These are phyloP conservation scores for Drosophila demipolita DNA, from an alignment of 2,888 invertebrate genomes.

Conservation along the genomic window DNA sequence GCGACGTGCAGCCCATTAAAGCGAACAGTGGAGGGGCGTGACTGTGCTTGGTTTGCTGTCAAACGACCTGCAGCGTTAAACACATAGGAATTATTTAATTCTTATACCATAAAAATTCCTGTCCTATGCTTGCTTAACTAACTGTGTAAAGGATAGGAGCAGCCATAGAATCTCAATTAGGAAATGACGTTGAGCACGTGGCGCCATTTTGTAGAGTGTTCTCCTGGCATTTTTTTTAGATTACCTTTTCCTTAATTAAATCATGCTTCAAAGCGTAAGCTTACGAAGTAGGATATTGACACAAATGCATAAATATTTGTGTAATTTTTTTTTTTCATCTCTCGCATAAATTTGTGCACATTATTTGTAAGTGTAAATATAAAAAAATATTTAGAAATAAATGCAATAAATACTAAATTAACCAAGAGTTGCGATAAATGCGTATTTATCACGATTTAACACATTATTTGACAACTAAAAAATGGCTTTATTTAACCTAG, in stretches of 20 bases:
- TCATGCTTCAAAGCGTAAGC: conserved; percentile 21
- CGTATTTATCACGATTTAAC: neutral
- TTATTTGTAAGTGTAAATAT: conserved; percentile 21
- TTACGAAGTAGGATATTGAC: conserved; percentile 2
- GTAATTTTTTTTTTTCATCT: neutral
- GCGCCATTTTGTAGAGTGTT: conserved; percentile 14
- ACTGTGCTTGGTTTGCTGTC: conserved; percentile 51
- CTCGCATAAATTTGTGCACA: conserved; percentile 34
- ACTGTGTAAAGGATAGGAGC: conserved; percentile 64
- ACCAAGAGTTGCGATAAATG: neutral
- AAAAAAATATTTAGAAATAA: neutral
- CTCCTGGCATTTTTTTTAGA: neutral
- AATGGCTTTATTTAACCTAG: too few species aligned
- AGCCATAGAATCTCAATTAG: conserved; percentile 68
- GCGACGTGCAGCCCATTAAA: conserved; percentile 60
- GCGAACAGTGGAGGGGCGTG: conserved; percentile 43
- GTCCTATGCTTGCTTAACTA: conserved; percentile 62
- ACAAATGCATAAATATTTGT: conserved; percentile 19
- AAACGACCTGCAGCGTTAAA: conserved; percentile 55
- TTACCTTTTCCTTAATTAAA: conserved; percentile 43
- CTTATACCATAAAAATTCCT: neutral
- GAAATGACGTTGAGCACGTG: conserved; percentile 44
- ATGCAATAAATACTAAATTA: neutral
- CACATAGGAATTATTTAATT: conserved; percentile 59
- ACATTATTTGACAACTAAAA: neutral